Evolutionary conservation across 30 jellyfish, hydroid and myxozoan genomes (phyloP).

Genomic region (Nemopilema nomurai): DNA sequence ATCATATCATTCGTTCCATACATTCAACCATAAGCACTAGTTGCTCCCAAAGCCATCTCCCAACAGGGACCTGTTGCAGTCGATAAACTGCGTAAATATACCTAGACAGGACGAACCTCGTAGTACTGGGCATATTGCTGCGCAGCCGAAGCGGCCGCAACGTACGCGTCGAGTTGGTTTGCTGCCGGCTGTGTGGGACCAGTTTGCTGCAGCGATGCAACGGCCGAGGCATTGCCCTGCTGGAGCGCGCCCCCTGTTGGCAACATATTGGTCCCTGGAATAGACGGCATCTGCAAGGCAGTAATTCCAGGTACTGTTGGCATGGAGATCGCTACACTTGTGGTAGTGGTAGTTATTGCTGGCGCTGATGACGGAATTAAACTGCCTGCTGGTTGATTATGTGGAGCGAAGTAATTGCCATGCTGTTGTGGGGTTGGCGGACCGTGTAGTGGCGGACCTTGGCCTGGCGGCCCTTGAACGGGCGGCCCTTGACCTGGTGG

Average conservation of each 20-base stretch:
- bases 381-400: not conserved
- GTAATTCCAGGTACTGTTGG: conserved; percentile 44
- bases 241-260: conserved; percentile 21
- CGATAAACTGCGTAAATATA: not conserved
- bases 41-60: too few relatives aligned
- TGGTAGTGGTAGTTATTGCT: conserved; percentile 5
- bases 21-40: too few relatives aligned
- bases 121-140: conserved; percentile 77
- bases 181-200: conserved; percentile 17
- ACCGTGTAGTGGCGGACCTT: conserved; percentile 1
- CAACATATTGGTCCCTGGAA: conserved; percentile 8
- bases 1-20: too few relatives aligned
- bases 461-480: not conserved
- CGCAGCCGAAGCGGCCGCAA: conserved; percentile 75
- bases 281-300: conserved; percentile 36
- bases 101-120: conserved; percentile 26
- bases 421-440: conserved; percentile 23
- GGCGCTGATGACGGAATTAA: conserved; percentile 27
- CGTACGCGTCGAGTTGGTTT: conserved; percentile 45
- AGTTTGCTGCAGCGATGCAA: conserved; percentile 9
- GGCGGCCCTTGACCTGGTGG: conserved; percentile 3
- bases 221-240: conserved; percentile 16
- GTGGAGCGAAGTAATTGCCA: not conserved
- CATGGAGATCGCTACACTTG: conserved; percentile 30
- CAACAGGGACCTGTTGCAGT: too few relatives aligned